Evolutionary conservation across 2,797 vertebrate genomes (phyloP), one percentile per base, ranked within the genome.

Genomic region (Fistularia commersonii): DNA sequence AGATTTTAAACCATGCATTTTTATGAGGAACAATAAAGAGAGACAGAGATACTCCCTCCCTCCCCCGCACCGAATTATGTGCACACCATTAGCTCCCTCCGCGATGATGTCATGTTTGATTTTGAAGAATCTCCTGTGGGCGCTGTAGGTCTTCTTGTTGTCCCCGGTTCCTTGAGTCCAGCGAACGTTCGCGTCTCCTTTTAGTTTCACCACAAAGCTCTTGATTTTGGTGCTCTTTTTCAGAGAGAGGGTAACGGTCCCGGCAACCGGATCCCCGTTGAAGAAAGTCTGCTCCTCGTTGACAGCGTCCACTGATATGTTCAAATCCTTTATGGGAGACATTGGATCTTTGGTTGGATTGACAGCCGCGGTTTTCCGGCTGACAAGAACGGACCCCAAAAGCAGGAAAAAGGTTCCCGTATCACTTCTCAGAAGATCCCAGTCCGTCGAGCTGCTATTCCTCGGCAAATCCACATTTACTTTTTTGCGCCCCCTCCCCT

Each of bases 91-190:
- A 15, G 13, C 8, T 3, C 49, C 58, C 47, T 93, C 88, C 48
- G 81, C 80, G 49, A 95, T 81, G 3, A 97, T 59, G 54, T 86
- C 58, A 65, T 92, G 81, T 60, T 94, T 95, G 43, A 92, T 73
- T 80, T 93, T 95, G 56, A 96, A 93, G 71, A 92, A 95, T 66
- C 90, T 91, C 60, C 86, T 91, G 83, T 90, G 84, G 42, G 89
- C 90, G 1, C 1, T 45, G 69, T 92, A 87, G 15, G 82, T 72
- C 0, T 45, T 80, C 3, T 83, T 64, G 48, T 86, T 60, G 11
- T 91, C 90, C 0, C 57, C 71, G 0, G 0, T 15, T 0, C 49
- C 58, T 5, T 93, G 91, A 0, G 86, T 86, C 95, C 96, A 98
- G n/a, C 79, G 65, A 0, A 94, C 93, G 55, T 87, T 73, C 0